Conservation (phyloP, 2,888 invertebrate species). For the Polyommatus iphigenia region DNA sequence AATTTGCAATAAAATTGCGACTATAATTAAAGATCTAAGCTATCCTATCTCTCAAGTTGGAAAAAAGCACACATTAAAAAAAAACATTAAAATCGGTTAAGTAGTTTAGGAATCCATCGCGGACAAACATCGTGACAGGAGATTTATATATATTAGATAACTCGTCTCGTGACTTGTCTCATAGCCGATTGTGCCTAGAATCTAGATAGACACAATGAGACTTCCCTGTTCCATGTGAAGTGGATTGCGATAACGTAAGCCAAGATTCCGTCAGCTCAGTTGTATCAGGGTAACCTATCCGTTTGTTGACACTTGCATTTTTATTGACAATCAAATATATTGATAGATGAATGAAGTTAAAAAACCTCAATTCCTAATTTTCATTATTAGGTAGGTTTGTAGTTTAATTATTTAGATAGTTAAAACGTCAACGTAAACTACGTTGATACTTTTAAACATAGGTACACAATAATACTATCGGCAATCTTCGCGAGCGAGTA, state of each 20-base stretch:
- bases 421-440: not conserved
- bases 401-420: not conserved
- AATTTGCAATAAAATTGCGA: too few species aligned
- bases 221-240: constrained; percentile 45
- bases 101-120: too few species aligned
- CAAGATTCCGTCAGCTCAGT: constrained; percentile 3
- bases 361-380: too few species aligned
- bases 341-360: too few species aligned
- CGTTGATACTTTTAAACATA: not conserved
- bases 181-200: constrained; percentile 45
- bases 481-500: constrained; percentile 1
- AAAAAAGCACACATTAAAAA: too few species aligned
- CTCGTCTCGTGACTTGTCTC: not conserved
- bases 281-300: not conserved
- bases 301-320: not conserved
- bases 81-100: too few species aligned
- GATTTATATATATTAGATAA: too few species aligned
- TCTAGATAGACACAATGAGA: constrained; percentile 40
- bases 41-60: too few species aligned
- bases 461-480: not conserved
- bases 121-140: too few species aligned
- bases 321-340: too few species aligned
- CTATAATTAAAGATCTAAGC: too few species aligned
- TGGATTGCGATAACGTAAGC: constrained; percentile 48
- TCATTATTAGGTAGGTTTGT: too few species aligned